Conservation (phyloP, 2,797 vertebrate species). For the Gymnodraco acuticeps region DNA sequence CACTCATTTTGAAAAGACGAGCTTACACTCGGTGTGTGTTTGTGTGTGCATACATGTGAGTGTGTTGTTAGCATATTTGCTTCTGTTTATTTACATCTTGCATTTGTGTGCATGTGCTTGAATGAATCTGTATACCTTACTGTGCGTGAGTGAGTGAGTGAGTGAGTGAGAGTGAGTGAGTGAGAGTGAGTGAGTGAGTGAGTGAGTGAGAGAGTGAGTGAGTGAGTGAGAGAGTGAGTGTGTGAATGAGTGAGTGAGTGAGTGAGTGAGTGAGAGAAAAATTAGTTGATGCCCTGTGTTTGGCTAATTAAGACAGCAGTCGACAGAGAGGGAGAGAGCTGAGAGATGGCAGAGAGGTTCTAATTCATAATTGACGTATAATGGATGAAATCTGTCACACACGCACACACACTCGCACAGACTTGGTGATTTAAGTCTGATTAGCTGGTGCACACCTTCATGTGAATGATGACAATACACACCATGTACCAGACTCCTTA, state of each 20-base stretch:
- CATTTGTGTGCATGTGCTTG: constrained; percentile 29
- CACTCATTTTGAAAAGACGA: constrained; percentile 79
- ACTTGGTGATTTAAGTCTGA: constrained; percentile 87
- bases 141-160: constrained; percentile 19
- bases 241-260: constrained; percentile 11
- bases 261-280: constrained; percentile 49
- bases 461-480: constrained; percentile 89
- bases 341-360: constrained; percentile 87
- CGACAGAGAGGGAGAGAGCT: constrained; percentile 76
- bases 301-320: constrained; percentile 92
- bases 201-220: constrained; percentile 5
- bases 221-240: constrained; percentile 3
- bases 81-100: constrained; percentile 40
- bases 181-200: constrained; percentile 8
- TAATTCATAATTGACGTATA: constrained; percentile 92
- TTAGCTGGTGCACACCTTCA: constrained; percentile 89
- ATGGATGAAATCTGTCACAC: constrained; percentile 89
- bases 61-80: constrained; percentile 27
- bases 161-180: constrained; percentile 1
- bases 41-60: constrained; percentile 9
- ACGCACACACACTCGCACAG: constrained; percentile 20
- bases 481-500: constrained; percentile 82
- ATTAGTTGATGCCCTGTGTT: constrained; percentile 82
- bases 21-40: constrained; percentile 33
- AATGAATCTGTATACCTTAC: constrained; percentile 28